A percentile compares a stretch with the other conserved stretches of the same genome.
phyloP scores from a whole-genome alignment of 2,113 vertebrate species.

The Todiramphus chloris region DNA sequence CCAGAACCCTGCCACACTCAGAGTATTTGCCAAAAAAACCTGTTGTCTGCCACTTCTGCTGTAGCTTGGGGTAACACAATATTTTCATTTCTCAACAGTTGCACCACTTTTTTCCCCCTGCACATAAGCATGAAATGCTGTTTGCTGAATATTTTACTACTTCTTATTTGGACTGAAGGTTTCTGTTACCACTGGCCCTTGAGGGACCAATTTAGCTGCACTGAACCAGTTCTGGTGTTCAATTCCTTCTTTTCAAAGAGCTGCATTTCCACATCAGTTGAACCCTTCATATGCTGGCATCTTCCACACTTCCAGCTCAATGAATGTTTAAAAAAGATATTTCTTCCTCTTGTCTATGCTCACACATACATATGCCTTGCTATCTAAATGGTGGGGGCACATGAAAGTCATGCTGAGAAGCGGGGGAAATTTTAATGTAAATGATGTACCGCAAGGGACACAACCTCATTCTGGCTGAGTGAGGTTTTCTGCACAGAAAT shows the following conservation, averaged over 20 bases:
- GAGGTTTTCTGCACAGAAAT: conserved; percentile 12
- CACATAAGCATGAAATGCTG: conserved; percentile 28
- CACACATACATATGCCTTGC: neutral
- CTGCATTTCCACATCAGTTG: conserved; percentile 64
- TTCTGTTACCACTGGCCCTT: conserved; percentile 64
- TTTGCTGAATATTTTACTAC: conserved; percentile 58
- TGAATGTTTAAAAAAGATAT: conserved; percentile 30
- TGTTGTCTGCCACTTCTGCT: neutral
- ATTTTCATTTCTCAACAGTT: neutral
- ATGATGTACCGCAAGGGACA: conserved; percentile 10
- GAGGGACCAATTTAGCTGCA: conserved; percentile 66
- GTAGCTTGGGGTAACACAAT: neutral
- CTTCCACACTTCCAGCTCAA: conserved; percentile 55
- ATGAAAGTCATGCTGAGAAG: conserved; percentile 50
- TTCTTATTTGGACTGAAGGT: conserved; percentile 64
- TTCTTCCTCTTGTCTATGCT: neutral
- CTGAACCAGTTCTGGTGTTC: conserved; percentile 61
- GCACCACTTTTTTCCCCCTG: neutral
- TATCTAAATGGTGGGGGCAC: conserved; percentile 15
- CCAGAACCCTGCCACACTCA: neutral
- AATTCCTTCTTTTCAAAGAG: conserved; percentile 54
- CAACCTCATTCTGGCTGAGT: conserved; percentile 49
- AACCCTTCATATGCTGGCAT: conserved; percentile 30
- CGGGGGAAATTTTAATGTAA: conserved; percentile 43
- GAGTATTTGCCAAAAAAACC: neutral